Evolutionary conservation across 2,888 invertebrate species (phyloP), one percentile per base, ranked within the genome.

Genomic region (Melanargia galathea): DNA sequence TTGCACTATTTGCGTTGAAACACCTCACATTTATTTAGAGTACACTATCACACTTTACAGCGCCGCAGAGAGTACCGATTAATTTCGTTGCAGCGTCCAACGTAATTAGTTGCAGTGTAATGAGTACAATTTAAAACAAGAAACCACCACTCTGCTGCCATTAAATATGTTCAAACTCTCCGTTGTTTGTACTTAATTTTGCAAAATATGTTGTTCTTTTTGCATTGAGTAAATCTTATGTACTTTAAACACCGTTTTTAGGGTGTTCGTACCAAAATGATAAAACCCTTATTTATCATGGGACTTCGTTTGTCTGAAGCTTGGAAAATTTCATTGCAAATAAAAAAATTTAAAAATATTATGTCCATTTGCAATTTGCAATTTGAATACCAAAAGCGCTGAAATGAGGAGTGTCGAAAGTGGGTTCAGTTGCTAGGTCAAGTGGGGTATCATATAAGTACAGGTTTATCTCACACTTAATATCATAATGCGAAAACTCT

Each of bases 61-160:
- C 62, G 48, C 63, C 56, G 46, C 60, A 60, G 66, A 68, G 68
- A 62, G 51, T 62, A 57, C 38, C 66, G 62, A 66, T 66, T 64
- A 64, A 62, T 64, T 64, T 62, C 61, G 64, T 60, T 46, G 60
- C 62, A 62, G 54, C 66, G 65, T 43, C 59, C 63, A 61, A 67
- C 67, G 59, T 63, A 63, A 63, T 67, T 67, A 65, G 67, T 64
- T 62, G 65, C 65, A 52, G 60, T 55, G 59, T 65, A 63, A 65
- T 67, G 65, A 67, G 63, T 54, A 63, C 60, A 62, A 65, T 65
- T 65, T 67, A 67, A 62, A 65, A 63, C 62, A 48, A 63, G 62
- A 66, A 60, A 65, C 65, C 63, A n/a, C 46, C 46, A 60, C 56
- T 55, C 55, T 62, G 58, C 52, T 60, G 40, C 35, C 35, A 58